A percentile compares a stretch with the other conserved stretches of the same genome.
Evolutionary conservation across 2,113 vertebrate species (phyloP).

Genomic region (Marmota flaviventris): DNA sequence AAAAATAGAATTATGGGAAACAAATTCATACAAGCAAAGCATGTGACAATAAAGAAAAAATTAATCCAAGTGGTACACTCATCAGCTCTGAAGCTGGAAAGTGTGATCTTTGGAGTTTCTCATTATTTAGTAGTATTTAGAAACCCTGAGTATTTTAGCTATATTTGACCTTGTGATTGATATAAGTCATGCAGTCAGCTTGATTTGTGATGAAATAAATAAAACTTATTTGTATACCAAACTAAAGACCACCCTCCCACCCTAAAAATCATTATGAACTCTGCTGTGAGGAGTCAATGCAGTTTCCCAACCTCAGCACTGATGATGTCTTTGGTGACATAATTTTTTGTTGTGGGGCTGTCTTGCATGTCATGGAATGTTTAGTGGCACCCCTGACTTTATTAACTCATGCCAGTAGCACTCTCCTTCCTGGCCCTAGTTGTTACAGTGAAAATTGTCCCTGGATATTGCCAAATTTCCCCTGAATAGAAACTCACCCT

Average conservation of each 20-base stretch:
- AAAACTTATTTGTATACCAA: constrained; percentile 82
- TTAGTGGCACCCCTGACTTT: neutral
- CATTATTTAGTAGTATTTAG: constrained; percentile 72
- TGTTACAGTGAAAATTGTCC: neutral
- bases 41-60: constrained; percentile 69
- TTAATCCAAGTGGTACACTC: constrained; percentile 68
- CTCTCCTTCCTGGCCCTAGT: neutral
- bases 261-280: constrained; percentile 75
- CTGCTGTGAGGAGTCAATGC: constrained; percentile 68
- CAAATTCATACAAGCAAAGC: constrained; percentile 72
- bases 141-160: constrained; percentile 77
- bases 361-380: neutral
- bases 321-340: neutral
- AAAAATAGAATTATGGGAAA: constrained; percentile 73
- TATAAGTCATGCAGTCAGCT: constrained; percentile 77
- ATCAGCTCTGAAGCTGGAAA: constrained; percentile 75
- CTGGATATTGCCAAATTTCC: neutral
- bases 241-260: constrained; percentile 64
- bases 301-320: neutral
- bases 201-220: constrained; percentile 79
- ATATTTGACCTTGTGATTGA: constrained; percentile 64
- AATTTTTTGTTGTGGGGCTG: neutral
- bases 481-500: neutral
- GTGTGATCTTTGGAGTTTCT: constrained; percentile 64
- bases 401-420: neutral